Evolutionary conservation across 2,113 vertebrate species (phyloP).

Genomic region (Clinocottus analis): DNA sequence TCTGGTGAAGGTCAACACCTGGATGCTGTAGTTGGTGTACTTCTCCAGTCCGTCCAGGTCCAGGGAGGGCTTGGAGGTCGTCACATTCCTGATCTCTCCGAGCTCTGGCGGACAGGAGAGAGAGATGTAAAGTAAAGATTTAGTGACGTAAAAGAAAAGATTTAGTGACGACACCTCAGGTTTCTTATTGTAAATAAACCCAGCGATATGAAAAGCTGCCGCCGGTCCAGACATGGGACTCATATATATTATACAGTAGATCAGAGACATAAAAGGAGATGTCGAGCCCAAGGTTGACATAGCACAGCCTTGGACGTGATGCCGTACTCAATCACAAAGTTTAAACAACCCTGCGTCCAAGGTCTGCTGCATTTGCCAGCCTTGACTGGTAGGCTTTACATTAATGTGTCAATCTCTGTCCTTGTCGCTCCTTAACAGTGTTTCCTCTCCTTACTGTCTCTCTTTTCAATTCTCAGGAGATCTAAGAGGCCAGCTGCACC

Average conservation of each 20-base stretch:
- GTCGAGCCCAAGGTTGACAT: slow-evolving; percentile 5
- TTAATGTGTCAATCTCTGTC: slow-evolving; percentile 14
- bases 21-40: slow-evolving; percentile 99
- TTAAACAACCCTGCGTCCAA: slow-evolving; percentile 24
- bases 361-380: slow-evolving; percentile 20
- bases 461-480: neutral
- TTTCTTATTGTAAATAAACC: slow-evolving; percentile 14
- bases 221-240: slow-evolving; percentile 3
- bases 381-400: slow-evolving; percentile 22
- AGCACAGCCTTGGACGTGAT: slow-evolving; percentile 28
- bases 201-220: slow-evolving; percentile 18
- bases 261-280: slow-evolving; percentile 11
- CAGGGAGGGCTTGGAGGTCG: slow-evolving; percentile 91
- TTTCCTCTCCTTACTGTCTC: neutral
- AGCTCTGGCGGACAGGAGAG: slow-evolving; percentile 84
- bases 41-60: slow-evolving; percentile 97
- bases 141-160: neutral
- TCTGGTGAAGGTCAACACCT: slow-evolving; percentile 95
- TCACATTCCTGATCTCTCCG: slow-evolving; percentile 96
- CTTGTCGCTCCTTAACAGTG: neutral
- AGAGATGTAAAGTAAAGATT: too few relatives aligned
- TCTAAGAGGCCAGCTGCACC: neutral
- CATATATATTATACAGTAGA: slow-evolving; percentile 10
- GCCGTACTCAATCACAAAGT: slow-evolving; percentile 39
- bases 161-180: neutral